Base-by-base conservation (phyloP, 2,113 vertebrate genomes). In the Microcebus tavaratra region DNA sequence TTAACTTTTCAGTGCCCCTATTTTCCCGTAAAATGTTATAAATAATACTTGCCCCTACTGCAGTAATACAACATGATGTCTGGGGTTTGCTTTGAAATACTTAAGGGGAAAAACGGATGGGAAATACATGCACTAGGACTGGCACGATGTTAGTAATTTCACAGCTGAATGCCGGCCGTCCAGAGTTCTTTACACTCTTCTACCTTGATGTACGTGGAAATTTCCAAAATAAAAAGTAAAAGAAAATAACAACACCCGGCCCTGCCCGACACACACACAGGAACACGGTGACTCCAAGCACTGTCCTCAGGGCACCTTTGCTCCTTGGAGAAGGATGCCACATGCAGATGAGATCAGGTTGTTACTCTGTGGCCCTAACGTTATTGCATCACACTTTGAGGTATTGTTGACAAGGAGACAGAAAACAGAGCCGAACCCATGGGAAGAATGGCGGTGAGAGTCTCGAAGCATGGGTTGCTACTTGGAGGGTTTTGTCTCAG, bases 241-340 rank as follows among this genome's bases (percentile, higher is more conserved):
- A 86, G 72, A 14, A 72, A 14, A 57, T 27, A 48, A 21, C 17
- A 34, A 10, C 25, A 45, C 55, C 76, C 4, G 48, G 36, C 29
- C 67, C 21, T 2, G 13, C n/a, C 20, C 23, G 5, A n/a, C 2
- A 5, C 42, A 2, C 6, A 21, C 42, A 2, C 6, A 21, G 12
- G 27, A 25, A 18, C 1, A 6, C 18, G 0, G 0, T 4, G 13
- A 34, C 8, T 2, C 3, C 4, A 36, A 13, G 14, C 31, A 0
- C 23, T 18, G 65, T 59, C 83, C 80, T 81, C 23, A 18, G 11
- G 29, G 6, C 20, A 39, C 27, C 55, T 50, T 4, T 2, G 1
- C 27, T 78, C 85, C 80, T 13, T 8, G 50, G 86, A 27, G 90
- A 78, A 75, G 61, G 67, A 6, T 3, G 27, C 2, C 10, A 13